Percentiles rank a stretch among this genome's conserved stretches.
phyloP scores from a whole-genome alignment of 2,888 invertebrate species.

The Eupithecia subumbrata region DNA sequence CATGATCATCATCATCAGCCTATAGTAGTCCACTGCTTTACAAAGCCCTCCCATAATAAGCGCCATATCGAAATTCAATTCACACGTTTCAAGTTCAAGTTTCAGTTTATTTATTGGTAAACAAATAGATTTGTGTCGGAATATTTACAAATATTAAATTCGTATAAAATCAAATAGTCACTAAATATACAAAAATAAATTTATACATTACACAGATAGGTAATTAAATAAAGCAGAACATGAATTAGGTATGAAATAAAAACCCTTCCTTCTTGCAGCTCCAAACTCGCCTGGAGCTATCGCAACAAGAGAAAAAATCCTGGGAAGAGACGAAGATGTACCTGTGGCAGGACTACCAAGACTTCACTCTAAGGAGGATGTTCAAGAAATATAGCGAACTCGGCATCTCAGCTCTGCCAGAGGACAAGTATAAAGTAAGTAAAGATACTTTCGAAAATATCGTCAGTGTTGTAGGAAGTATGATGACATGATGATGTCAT shows the following conservation, averaged over 20 bases:
- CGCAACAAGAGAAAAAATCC: constrained; percentile 84
- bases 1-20: too few species aligned
- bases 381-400: constrained; percentile 89
- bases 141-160: too few species aligned
- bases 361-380: constrained; percentile 88
- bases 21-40: too few species aligned
- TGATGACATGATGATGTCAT: not conserved
- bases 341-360: constrained; percentile 89
- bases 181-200: too few species aligned
- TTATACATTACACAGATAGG: too few species aligned
- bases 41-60: too few species aligned
- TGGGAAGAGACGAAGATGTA: constrained; percentile 88
- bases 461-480: not conserved
- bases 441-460: not conserved
- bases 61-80: too few species aligned
- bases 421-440: constrained; percentile 84
- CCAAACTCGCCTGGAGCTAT: constrained; percentile 69
- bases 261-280: constrained; percentile 58
- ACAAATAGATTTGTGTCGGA: too few species aligned
- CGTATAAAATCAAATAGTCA: too few species aligned
- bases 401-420: constrained; percentile 89
- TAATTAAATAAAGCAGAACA: too few species aligned
- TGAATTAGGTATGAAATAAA: not conserved
- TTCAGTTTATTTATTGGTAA: too few species aligned
- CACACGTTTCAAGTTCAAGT: too few species aligned